Conservation (phyloP, 2,888 invertebrate genomes). For the Eristalinus sepulchralis region DNA sequence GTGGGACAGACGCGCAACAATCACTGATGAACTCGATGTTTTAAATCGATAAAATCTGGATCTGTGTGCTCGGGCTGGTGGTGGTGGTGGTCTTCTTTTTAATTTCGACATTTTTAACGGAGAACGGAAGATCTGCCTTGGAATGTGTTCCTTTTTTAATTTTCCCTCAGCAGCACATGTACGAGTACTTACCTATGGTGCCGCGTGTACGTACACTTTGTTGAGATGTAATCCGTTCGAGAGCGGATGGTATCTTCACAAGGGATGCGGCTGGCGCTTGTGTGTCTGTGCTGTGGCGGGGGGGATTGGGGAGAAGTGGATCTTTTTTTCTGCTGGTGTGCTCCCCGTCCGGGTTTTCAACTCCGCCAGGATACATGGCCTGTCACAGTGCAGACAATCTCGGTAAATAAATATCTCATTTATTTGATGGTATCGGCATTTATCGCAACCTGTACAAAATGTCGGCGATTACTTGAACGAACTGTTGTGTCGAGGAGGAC, state of each 20-base stretch:
- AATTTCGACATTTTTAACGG: slow-evolving; percentile 13
- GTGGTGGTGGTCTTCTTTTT: not conserved
- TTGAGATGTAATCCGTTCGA: slow-evolving; percentile 49
- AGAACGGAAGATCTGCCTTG: slow-evolving; percentile 2
- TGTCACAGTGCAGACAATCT: slow-evolving; percentile 41
- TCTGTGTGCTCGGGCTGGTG: not conserved
- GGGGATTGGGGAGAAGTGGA: slow-evolving; percentile 4
- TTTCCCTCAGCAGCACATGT: not conserved
- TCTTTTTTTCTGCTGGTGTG: not conserved
- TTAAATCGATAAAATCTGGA: slow-evolving; percentile 36
- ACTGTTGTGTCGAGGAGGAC: slow-evolving; percentile 29
- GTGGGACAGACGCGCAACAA: not conserved
- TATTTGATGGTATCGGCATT: slow-evolving; percentile 51
- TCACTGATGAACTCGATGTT: slow-evolving; percentile 2
- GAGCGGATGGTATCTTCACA: slow-evolving; percentile 8
- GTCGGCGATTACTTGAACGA: slow-evolving; percentile 55
- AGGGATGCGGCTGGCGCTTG: slow-evolving; percentile 45
- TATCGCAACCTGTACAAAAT: slow-evolving; percentile 44
- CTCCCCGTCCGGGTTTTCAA: slow-evolving; percentile 7
- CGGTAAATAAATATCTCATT: slow-evolving; percentile 53
- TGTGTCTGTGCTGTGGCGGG: slow-evolving; percentile 4
- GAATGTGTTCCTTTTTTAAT: not conserved
- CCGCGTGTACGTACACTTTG: slow-evolving; percentile 24
- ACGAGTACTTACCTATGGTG: slow-evolving; percentile 16
- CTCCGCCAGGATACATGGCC: slow-evolving; percentile 4